phyloP scores from a whole-genome alignment of 2,797 vertebrate species.

The Chloroceryle inda region DNA sequence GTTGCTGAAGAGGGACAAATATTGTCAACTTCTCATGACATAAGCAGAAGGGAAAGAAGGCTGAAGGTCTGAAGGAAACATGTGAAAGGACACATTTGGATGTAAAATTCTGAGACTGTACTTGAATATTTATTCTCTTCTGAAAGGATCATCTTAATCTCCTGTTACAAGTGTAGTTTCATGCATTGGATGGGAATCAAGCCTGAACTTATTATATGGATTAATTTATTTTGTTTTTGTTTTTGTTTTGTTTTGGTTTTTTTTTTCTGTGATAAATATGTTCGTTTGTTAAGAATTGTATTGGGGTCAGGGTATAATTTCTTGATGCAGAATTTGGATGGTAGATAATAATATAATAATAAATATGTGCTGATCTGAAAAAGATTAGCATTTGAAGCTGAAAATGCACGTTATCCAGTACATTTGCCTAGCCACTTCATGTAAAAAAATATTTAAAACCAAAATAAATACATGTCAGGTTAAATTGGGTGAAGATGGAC shows the following conservation, averaged over 20 bases:
- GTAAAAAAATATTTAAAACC: not conserved
- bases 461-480: not conserved
- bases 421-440: not conserved
- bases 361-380: not conserved
- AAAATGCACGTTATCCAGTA: not conserved
- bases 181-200: not conserved
- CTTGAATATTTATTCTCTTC: not conserved
- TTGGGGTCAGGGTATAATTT: not conserved
- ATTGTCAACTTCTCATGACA: not conserved
- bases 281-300: not conserved
- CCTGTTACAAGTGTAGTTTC: not conserved
- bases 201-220: not conserved
- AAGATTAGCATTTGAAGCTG: not conserved
- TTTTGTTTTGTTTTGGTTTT: too few relatives aligned
- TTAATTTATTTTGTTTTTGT: not conserved
- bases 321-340: not conserved
- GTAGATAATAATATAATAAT: not conserved
- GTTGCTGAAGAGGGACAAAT: not conserved
- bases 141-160: not conserved
- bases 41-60: not conserved
- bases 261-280: not conserved
- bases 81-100: accelerated
- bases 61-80: not conserved
- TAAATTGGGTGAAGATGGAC: not conserved
- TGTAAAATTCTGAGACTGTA: not conserved